Percentiles rank a stretch among this genome's conserved stretches.
phyloP scores from a whole-genome alignment of 2,113 vertebrate genomes.

The Henicopernis longicauda region DNA sequence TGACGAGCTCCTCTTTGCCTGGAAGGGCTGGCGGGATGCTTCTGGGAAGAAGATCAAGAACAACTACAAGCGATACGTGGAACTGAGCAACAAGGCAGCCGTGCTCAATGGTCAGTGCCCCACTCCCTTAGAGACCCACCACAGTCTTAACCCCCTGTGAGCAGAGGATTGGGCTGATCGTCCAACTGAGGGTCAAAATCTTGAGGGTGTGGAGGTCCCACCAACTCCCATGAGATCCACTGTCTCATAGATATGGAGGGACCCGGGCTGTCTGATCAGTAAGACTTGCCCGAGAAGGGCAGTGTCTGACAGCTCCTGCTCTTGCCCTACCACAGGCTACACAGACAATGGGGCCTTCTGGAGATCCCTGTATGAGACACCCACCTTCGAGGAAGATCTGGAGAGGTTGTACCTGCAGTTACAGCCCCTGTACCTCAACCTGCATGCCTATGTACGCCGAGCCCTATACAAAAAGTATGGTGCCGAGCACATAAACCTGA shows the following conservation, averaged over 20 bases:
- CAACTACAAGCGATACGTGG: constrained; percentile 83
- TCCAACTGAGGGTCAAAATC: background rate
- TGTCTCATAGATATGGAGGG: background rate
- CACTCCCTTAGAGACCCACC: background rate
- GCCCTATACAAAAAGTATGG: constrained; percentile 87
- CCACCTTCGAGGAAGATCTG: constrained; percentile 86
- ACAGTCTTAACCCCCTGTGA: background rate
- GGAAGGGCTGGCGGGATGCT: constrained; percentile 90
- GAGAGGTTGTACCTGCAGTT: constrained; percentile 87
- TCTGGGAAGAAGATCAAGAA: constrained; percentile 82
- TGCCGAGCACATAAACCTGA: constrained; percentile 78
- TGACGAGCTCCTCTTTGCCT: constrained; percentile 84
- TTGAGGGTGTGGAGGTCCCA: background rate
- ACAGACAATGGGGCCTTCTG: constrained; percentile 86
- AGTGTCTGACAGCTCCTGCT: background rate
- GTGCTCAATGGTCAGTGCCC: constrained; percentile 82
- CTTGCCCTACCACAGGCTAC: constrained; percentile 71
- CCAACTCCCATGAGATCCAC: background rate
- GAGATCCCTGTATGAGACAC: constrained; percentile 88
- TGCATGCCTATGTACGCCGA: constrained; percentile 92
- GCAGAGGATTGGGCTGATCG: background rate
- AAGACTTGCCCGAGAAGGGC: background rate
- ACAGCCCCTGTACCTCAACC: constrained; percentile 87
- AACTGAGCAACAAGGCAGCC: constrained; percentile 90
- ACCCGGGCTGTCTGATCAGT: background rate